Evolutionary conservation across 2,888 invertebrate genomes (phyloP).

Genomic region (Tinea pellionella): DNA sequence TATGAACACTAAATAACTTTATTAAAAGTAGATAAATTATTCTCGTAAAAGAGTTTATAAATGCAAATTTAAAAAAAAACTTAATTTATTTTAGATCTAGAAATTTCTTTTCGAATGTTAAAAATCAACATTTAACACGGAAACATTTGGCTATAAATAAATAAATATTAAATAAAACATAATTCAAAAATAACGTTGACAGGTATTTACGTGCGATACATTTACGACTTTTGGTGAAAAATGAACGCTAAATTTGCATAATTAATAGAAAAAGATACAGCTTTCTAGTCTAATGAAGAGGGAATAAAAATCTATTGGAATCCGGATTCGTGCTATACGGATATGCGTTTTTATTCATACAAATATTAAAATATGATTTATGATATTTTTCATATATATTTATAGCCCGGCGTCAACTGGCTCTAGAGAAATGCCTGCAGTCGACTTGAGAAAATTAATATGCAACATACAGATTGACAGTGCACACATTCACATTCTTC

Average conservation of each 20-base stretch:
- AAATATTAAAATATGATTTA: no score
- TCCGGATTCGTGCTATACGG: constrained; percentile 18
- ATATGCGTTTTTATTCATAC: no score
- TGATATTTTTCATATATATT: no score
- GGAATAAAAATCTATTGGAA: constrained; percentile 14
- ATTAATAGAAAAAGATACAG: constrained; percentile 26
- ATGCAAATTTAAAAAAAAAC: background rate
- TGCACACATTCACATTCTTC: no score
- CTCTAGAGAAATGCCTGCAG: no score
- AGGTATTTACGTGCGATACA: background rate
- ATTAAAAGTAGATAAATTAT: no score
- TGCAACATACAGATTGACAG: no score
- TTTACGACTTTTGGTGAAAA: background rate
- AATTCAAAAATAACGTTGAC: background rate
- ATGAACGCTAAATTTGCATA: constrained; percentile 26
- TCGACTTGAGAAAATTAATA: no score
- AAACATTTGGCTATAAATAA: background rate
- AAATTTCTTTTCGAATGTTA: background rate
- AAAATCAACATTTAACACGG: background rate
- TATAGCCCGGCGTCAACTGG: no score
- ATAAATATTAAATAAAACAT: background rate
- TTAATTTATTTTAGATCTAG: background rate
- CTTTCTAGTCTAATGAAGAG: constrained; percentile 23
- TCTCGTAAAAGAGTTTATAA: no score
- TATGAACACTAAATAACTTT: no score